A percentile compares a stretch with the other conserved stretches of the same genome.
Evolutionary conservation across 1,140 invertebrate genomes (phyloP).

Genomic region (Listronotus oregonensis): DNA sequence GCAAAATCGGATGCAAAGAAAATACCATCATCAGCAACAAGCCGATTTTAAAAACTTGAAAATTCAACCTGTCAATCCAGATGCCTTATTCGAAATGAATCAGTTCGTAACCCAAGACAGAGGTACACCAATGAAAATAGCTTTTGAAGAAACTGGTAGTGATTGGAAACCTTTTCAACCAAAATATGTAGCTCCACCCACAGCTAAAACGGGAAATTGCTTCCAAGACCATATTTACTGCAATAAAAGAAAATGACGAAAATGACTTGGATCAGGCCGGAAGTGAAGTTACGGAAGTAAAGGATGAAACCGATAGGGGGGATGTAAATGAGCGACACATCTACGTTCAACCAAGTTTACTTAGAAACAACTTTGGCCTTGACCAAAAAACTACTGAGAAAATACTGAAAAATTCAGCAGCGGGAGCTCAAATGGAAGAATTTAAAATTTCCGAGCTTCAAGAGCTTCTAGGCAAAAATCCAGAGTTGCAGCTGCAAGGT

Average conservation of each 20-base stretch:
- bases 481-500: slow-evolving; percentile 42
- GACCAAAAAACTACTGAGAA: slow-evolving; percentile 4
- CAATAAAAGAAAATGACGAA: background rate
- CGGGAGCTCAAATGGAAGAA: slow-evolving; percentile 12
- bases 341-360: slow-evolving; percentile 24
- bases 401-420: slow-evolving; percentile 8
- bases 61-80: slow-evolving; percentile 1
- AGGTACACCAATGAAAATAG: background rate
- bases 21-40: slow-evolving; percentile 45
- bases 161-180: slow-evolving; percentile 36
- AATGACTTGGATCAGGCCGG: slow-evolving; percentile 14
- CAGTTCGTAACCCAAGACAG: background rate
- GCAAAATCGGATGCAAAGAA: slow-evolving; percentile 40
- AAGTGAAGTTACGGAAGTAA: slow-evolving; percentile 10
- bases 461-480: slow-evolving; percentile 43
- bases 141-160: background rate
- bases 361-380: slow-evolving; percentile 25
- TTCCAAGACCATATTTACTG: slow-evolving; percentile 1
- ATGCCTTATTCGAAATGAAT: background rate
- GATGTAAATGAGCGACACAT: background rate
- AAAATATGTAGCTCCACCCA: background rate
- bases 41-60: slow-evolving; percentile 30
- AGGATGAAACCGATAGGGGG: background rate
- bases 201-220: background rate
- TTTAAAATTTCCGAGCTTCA: slow-evolving; percentile 37